Evolutionary conservation across 1,140 invertebrate genomes (phyloP), one percentile per base, ranked within the genome.

Genomic region (Temnothorax nylanderi): DNA sequence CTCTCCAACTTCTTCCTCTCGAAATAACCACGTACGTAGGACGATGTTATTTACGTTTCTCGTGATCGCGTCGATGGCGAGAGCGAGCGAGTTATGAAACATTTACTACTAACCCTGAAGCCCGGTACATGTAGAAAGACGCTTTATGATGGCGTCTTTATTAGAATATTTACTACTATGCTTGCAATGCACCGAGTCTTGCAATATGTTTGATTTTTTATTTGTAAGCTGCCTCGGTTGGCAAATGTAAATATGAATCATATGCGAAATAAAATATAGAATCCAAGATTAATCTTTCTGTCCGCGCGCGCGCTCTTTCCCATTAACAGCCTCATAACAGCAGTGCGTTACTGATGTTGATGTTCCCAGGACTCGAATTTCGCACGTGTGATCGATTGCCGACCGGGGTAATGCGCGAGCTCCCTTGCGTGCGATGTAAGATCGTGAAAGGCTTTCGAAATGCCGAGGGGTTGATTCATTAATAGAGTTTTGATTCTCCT

Each of bases 381-480:
- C 26, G 21, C 47, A 65, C 44, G 62, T 71, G 84, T 76, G 85
- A 77, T 82, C 84, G 88, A 89, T 87, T 65, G 84, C 64, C 69
- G 54, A 11, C 11, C 44, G 62, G 82, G 72, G n/a, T 34, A 80
- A 64, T 67, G 85, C 62, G 88, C 80, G 74, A 87, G 89, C 80
- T 85, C 87, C 87, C 87, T 88, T 81, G 88, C 89, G 62, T 85
- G 88, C 89, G 87, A 75, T 37, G 69, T 84, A 84, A 84, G 80
- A 75, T 84, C 80, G 69, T 84, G 80, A 84, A 84, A 84, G 80
- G 69, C 67, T 84, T 75, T 54, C 78, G 80, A 91, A 90, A 87
- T 78, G 51, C 85, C 74, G 71, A 77, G 75, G 69, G 86, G 84
- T 87, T 90, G 90, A 92, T 92, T 92, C 91, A 92, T 93, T 93